Conservation (phyloP, 2,113 vertebrate species). For the Psittacula cyanocephala region DNA sequence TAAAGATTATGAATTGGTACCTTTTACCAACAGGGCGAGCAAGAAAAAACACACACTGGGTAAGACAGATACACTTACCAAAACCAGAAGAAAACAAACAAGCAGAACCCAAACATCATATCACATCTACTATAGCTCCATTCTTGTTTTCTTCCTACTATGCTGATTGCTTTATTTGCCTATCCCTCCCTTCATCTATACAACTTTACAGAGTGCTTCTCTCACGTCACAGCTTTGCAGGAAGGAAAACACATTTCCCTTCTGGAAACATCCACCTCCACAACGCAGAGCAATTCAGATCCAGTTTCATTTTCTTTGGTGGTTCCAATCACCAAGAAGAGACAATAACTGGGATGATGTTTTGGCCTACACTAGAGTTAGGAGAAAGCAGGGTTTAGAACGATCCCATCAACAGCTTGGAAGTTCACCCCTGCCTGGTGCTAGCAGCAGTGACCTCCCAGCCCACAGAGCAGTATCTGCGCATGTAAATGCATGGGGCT, state of each 20-base stretch:
- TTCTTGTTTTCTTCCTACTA: neutral
- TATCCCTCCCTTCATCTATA: neutral
- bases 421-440: neutral
- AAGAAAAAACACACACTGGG: neutral
- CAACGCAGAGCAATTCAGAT: neutral
- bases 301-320: neutral
- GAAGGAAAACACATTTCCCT: neutral
- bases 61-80: neutral
- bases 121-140: neutral
- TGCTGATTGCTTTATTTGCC: neutral
- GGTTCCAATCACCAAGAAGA: neutral
- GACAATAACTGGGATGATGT: neutral
- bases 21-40: neutral
- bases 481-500: rapidly evolving
- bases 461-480: neutral
- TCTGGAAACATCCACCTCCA: neutral
- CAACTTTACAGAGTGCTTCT: rapidly evolving
- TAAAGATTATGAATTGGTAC: neutral
- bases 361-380: neutral
- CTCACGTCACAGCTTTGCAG: neutral
- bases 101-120: neutral
- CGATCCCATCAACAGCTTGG: neutral
- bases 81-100: neutral
- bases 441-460: neutral
- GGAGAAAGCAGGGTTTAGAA: neutral